These are phyloP conservation scores for Physella acuta DNA, from an alignment of 1,140 invertebrate species.

Conservation along the genomic window DNA sequence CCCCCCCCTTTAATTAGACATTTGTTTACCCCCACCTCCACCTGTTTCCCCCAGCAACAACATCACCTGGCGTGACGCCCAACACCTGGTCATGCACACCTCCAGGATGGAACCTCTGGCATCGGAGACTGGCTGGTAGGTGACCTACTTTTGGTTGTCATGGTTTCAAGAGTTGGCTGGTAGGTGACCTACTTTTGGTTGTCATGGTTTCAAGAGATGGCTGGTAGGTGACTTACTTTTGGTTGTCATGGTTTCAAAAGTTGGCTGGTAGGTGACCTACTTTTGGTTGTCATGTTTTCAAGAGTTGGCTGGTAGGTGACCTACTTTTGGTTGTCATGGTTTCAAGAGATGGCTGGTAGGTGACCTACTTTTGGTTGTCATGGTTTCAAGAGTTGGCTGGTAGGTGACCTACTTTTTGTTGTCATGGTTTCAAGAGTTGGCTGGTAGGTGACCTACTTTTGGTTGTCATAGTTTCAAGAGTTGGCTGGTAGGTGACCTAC, in stretches of 20 bases:
- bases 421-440: neutral
- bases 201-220: neutral
- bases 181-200: neutral
- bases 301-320: neutral
- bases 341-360: neutral
- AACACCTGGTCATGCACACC: slow-evolving; percentile 84
- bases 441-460: neutral
- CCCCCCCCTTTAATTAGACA: neutral
- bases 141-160: neutral
- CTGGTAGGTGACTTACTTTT: neutral
- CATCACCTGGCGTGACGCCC: slow-evolving; percentile 87
- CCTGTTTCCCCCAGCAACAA: slow-evolving; percentile 66
- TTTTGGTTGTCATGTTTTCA: neutral
- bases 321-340: neutral
- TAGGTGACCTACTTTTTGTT: neutral
- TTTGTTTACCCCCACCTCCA: neutral
- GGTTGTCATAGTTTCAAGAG: neutral
- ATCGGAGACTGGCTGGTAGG: slow-evolving; percentile 42
- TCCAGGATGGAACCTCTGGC: slow-evolving; percentile 65
- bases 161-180: neutral
- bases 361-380: neutral
- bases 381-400: neutral
- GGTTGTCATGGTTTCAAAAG: neutral
- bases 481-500: neutral
- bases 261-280: neutral